Evolutionary conservation across 2,888 invertebrate genomes (phyloP).

Genomic region (Dilophus febrilis): DNA sequence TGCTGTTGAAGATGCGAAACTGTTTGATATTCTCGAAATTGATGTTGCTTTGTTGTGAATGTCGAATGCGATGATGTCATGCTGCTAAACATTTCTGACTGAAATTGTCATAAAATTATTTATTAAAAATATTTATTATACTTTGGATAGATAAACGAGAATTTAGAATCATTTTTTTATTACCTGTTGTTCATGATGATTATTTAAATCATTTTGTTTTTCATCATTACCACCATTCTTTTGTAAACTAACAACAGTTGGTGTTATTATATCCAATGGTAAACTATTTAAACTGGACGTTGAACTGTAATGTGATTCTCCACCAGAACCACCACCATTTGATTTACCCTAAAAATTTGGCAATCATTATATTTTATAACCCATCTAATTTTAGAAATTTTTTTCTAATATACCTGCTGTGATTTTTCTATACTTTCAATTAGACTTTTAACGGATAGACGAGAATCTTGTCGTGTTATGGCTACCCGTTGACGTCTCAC

Average conservation of each 20-base stretch:
- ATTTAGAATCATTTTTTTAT: not conserved
- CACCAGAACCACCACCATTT: conserved; percentile 24
- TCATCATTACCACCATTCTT: conserved; percentile 11
- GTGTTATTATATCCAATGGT: conserved; percentile 27
- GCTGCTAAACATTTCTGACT: too few species aligned
- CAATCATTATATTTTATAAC: too few species aligned
- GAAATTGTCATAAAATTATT: too few species aligned
- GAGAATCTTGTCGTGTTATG: conserved; percentile 41
- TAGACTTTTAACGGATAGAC: conserved; percentile 75
- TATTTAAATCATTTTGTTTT: conserved; percentile 5
- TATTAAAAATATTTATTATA: too few species aligned
- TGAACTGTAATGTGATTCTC: conserved; percentile 44
- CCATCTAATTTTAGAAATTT: too few species aligned
- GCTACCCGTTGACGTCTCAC: conserved; percentile 37
- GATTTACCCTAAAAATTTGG: conserved; percentile 5
- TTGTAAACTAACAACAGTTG: conserved; percentile 1
- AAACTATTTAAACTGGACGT: conserved; percentile 42
- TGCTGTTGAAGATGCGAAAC: not conserved
- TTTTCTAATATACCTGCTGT: not conserved
- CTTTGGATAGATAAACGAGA: not conserved
- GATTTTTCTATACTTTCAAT: conserved; percentile 85
- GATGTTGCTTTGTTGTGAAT: not conserved
- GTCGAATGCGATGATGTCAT: too few species aligned
- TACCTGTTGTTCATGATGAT: not conserved
- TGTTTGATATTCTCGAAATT: not conserved